Conservation (phyloP, 2,888 invertebrate genomes). For the Cerceris ruficornis region DNA sequence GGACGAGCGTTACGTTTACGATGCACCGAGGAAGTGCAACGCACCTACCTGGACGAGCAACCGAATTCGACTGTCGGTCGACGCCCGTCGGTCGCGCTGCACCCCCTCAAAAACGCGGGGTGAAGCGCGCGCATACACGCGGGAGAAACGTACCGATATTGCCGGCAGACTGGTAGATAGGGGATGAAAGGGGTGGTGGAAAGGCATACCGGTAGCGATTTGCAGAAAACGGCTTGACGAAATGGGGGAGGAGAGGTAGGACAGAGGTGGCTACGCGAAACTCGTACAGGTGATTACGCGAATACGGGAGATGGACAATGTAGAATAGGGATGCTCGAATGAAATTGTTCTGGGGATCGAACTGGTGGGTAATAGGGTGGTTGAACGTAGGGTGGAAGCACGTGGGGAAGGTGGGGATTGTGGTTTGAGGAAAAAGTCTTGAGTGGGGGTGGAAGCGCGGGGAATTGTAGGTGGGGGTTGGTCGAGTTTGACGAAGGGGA, state of each 20-base stretch:
- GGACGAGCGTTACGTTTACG: slow-evolving; percentile 7
- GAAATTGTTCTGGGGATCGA: no score
- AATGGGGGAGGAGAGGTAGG: neutral
- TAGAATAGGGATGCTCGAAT: neutral
- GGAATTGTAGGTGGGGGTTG: neutral
- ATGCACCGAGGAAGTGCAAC: slow-evolving; percentile 9
- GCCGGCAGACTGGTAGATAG: neutral
- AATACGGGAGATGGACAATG: neutral
- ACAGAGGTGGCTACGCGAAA: no score
- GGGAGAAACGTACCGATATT: slow-evolving; percentile 45
- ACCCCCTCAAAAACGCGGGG: slow-evolving; percentile 47
- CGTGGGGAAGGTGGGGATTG: neutral
- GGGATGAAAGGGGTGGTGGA: neutral
- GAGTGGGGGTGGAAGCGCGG: neutral
- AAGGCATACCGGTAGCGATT: neutral
- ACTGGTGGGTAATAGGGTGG: no score
- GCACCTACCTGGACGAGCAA: slow-evolving; percentile 71
- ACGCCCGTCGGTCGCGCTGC: slow-evolving; percentile 74
- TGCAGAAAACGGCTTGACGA: neutral
- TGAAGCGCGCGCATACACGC: slow-evolving; percentile 55
- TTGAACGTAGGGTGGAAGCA: neutral
- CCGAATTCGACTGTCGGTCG: slow-evolving; percentile 79
- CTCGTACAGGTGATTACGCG: neutral
- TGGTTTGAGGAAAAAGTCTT: neutral
- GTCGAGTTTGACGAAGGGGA: neutral